A percentile compares a stretch with the other conserved stretches of the same genome.
Evolutionary conservation across 1,140 invertebrate species (phyloP).

Genomic region (Anastrepha obliqua): DNA sequence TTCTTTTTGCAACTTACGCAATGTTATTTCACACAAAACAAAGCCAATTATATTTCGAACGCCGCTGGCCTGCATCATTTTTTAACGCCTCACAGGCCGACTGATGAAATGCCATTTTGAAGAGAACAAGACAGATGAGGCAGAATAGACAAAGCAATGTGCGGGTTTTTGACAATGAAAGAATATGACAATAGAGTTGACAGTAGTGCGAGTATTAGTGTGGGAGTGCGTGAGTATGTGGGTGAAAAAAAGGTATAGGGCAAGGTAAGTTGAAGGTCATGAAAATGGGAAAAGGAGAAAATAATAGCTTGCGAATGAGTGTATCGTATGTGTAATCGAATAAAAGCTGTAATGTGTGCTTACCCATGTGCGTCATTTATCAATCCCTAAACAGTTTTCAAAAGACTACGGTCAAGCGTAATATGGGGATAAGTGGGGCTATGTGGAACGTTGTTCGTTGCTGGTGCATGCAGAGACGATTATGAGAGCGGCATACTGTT

Average conservation of each 20-base stretch:
- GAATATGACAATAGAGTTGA: background rate
- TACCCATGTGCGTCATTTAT: background rate
- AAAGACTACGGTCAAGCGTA: no score
- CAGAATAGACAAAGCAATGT: background rate
- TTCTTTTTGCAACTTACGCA: background rate
- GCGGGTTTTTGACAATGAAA: background rate
- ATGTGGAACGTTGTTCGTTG: no score
- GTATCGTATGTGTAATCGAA: background rate
- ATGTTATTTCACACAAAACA: conserved; percentile 31
- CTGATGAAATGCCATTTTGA: background rate
- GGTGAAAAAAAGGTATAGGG: no score
- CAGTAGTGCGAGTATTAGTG: background rate
- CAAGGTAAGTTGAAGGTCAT: background rate
- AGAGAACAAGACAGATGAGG: background rate
- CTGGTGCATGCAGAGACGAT: no score
- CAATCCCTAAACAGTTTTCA: background rate
- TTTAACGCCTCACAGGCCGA: background rate
- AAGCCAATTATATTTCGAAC: conserved; percentile 44
- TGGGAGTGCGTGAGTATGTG: background rate
- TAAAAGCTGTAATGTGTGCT: background rate
- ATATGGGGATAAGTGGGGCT: no score
- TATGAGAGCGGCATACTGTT: no score
- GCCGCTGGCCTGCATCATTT: conserved; percentile 13
- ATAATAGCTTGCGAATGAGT: background rate
- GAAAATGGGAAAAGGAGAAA: background rate